These are phyloP conservation scores for Apostichopus parvimensis DNA, from an alignment of 35 echinoderm and acorn worm genomes.

Conservation along the genomic window DNA sequence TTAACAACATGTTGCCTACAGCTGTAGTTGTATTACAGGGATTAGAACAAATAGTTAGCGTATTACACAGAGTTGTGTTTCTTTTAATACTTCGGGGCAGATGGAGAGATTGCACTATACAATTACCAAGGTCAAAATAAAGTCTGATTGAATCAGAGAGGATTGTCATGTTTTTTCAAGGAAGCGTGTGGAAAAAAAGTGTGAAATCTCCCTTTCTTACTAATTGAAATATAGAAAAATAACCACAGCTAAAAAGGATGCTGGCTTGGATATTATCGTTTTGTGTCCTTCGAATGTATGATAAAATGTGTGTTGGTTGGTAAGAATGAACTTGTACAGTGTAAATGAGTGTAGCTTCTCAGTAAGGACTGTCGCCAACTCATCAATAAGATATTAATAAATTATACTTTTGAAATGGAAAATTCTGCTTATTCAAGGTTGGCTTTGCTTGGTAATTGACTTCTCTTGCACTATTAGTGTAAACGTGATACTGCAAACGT, in stretches of 20 bases:
- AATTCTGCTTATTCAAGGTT: not conserved
- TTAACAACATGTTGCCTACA: conserved; percentile 18
- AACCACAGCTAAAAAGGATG: not conserved
- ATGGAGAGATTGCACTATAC: conserved; percentile 39
- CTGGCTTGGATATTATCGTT: not conserved
- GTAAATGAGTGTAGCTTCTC: not conserved
- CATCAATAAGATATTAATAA: not conserved
- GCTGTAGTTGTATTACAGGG: conserved; percentile 36
- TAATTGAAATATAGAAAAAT: conserved; percentile 19
- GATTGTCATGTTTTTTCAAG: conserved; percentile 18
- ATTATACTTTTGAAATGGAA: not conserved
- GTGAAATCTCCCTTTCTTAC: conserved; percentile 28
- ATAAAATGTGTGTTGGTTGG: not conserved
- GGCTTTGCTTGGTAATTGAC: no score
- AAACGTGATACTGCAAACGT: no score
- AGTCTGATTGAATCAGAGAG: conserved; percentile 38
- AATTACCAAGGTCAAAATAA: conserved; percentile 44
- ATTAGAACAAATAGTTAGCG: conserved; percentile 38
- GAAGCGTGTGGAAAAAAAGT: not conserved
- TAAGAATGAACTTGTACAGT: not conserved
- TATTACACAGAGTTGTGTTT: conserved; percentile 24
- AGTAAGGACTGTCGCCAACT: not conserved
- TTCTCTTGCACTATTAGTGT: no score
- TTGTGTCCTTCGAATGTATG: not conserved
- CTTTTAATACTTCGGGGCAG: conserved; percentile 28